Conservation (phyloP, 2,888 invertebrate species). For the Sepiola atlantica region DNA sequence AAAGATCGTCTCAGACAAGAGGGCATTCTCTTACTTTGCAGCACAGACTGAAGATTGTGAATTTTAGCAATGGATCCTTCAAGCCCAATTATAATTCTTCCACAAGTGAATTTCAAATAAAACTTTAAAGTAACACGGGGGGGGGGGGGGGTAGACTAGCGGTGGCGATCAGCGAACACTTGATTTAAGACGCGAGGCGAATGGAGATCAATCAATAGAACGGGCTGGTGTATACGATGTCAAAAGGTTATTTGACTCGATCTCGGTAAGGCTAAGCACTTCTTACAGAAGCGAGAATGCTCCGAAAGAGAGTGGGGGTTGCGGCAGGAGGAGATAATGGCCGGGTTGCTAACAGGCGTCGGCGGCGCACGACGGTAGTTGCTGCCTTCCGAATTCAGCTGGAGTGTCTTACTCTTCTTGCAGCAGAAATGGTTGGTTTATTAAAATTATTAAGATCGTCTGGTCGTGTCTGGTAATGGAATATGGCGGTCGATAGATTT, state of each 20-base stretch:
- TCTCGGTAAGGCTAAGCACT: not conserved
- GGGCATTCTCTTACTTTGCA: not conserved
- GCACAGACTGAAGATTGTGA: not conserved
- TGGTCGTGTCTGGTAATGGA: not conserved
- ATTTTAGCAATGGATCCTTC: not conserved
- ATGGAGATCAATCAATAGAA: not conserved
- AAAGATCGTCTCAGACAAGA: no score
- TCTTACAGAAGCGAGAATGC: not conserved
- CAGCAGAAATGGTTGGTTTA: not conserved
- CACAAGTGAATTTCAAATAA: slow-evolving; percentile 8
- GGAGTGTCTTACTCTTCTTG: not conserved
- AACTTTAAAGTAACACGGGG: not conserved
- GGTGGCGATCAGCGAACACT: not conserved
- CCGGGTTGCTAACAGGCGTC: not conserved
- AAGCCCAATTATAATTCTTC: not conserved
- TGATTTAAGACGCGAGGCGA: not conserved
- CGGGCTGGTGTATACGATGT: not conserved
- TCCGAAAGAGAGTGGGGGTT: not conserved
- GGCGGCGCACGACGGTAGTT: not conserved
- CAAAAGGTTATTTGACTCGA: not conserved
- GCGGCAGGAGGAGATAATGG: no score
- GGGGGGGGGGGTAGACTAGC: not conserved
- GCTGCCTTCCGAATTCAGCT: slow-evolving; percentile 32
- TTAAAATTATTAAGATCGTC: not conserved
- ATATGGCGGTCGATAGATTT: not conserved